Conservation (phyloP, 2,888 invertebrate genomes). For the Oscheius onirici region DNA sequence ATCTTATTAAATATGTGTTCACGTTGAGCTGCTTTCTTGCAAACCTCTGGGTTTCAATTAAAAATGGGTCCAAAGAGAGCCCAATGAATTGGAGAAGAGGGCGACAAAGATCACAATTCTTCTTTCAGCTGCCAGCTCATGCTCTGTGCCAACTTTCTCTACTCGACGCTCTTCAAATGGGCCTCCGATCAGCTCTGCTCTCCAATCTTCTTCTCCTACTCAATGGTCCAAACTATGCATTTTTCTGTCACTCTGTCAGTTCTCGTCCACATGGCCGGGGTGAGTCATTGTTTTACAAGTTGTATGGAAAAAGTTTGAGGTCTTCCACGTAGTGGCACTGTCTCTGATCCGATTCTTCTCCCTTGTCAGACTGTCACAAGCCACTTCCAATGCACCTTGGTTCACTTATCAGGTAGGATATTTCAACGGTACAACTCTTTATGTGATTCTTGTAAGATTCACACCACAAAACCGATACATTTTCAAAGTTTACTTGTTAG, state of each 20-base stretch:
- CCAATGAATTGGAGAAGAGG: neutral
- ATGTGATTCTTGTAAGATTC: too few relatives aligned
- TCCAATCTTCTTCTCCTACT: constrained; percentile 58
- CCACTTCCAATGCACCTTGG: constrained; percentile 62
- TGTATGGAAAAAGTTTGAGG: constrained; percentile 29
- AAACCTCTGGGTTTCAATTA: neutral
- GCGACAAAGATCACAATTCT: neutral
- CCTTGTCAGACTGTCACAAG: constrained; percentile 50
- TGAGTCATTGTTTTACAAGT: constrained; percentile 26
- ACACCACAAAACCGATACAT: too few relatives aligned
- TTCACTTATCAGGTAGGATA: constrained; percentile 59
- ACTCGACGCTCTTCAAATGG: constrained; percentile 66
- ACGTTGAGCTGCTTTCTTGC: neutral
- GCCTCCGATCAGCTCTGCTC: constrained; percentile 63
- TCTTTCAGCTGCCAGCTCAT: constrained; percentile 64
- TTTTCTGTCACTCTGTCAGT: constrained; percentile 64
- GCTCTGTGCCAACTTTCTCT: constrained; percentile 67
- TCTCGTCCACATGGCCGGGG: constrained; percentile 66
- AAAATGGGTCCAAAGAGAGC: neutral
- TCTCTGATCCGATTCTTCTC: constrained; percentile 66
- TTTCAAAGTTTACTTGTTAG: too few relatives aligned
- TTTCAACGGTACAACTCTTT: too few relatives aligned
- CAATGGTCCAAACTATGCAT: constrained; percentile 55
- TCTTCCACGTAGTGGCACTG: constrained; percentile 67
- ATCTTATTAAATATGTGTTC: too few relatives aligned